Percentiles rank a stretch among this genome's conserved stretches.
Evolutionary conservation across 2,888 invertebrate genomes (phyloP).

Genomic region (Chrysolina americana): DNA sequence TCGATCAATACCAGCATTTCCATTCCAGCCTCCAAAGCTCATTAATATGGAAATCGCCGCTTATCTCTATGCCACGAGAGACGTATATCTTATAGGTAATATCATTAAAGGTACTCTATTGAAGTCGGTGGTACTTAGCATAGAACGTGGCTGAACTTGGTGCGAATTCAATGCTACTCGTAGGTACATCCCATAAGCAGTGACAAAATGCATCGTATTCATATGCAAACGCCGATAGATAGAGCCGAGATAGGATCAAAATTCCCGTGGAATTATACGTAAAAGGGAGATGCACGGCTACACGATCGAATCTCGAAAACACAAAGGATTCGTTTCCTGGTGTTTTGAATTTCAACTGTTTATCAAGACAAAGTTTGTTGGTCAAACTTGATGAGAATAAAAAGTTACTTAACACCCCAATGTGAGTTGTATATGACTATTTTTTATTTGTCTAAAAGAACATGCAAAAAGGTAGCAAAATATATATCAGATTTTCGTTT

Average conservation of each 20-base stretch:
- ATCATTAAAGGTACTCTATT: background rate
- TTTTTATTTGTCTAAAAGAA: no score
- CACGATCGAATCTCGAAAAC: background rate
- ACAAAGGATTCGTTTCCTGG: constrained; percentile 1
- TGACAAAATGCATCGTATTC: constrained; percentile 38
- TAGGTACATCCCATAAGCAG: constrained; percentile 11
- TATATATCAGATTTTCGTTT: no score
- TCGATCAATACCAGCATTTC: background rate
- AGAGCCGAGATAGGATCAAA: constrained; percentile 12
- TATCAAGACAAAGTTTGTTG: no score
- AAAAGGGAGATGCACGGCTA: background rate
- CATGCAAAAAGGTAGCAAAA: no score
- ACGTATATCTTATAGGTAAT: background rate
- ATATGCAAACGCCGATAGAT: constrained; percentile 33
- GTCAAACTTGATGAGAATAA: no score
- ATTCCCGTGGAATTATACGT: constrained; percentile 1
- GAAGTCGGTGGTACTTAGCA: constrained; percentile 2
- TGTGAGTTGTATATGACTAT: no score
- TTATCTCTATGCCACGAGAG: background rate
- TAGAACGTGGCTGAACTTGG: background rate
- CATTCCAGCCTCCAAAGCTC: background rate
- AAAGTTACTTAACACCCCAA: no score
- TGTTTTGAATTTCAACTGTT: background rate
- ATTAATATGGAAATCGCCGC: constrained; percentile 5
- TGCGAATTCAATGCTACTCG: constrained; percentile 1